Evolutionary conservation across 1,140 invertebrate genomes (phyloP), one percentile per base, ranked within the genome.

Genomic region (Drosophila nebulosa): DNA sequence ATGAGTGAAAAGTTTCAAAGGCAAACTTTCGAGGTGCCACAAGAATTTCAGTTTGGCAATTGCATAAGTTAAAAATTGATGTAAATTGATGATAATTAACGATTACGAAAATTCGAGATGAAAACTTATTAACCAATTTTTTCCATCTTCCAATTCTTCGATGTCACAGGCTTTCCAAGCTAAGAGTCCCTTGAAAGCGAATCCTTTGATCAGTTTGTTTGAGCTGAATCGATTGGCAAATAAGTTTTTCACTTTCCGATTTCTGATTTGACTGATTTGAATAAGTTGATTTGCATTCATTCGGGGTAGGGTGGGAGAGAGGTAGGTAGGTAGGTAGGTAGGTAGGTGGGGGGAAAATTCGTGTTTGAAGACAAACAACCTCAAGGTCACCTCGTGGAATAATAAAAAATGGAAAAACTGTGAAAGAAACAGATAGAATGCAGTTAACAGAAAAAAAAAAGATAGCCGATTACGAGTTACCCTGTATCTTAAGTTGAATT

Each of bases 41-140:
- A 64, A 88, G 83, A 88, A 86, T 78, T 39, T 46, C 39, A 32
- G 10, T 59, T 62, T 62, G 7, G 32, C 16, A 36, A 50, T 74
- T 72, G 74, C 58, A 56, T 56, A 46, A 68, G 52, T n/a, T n/a
- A 16, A 14, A 22, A 22, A 30, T 3, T n/a, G n/a, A 16, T 46
- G 39, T 46, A 9, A 30, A 55, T 18, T 10, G 22, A 52, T 57
- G 78, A 71, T 65, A 78, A 83, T 88, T 83, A n/a, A n/a, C 21
- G 22, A 64, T 88, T 61, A 68, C 39, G 74, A 74, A 81, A 78
- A 32, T 10, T 10, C 3, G 2, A 10, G 5, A 32, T 3, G 30
- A 32, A 32, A 32, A 12, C 10, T 32, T 32, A 32, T 12, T 32
- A n/a, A 32, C 30, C 7, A 30, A 9, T 30, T 30, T 27, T 27